phyloP scores from a whole-genome alignment of 2,888 invertebrate species.

The Cerceris rybyensis region DNA sequence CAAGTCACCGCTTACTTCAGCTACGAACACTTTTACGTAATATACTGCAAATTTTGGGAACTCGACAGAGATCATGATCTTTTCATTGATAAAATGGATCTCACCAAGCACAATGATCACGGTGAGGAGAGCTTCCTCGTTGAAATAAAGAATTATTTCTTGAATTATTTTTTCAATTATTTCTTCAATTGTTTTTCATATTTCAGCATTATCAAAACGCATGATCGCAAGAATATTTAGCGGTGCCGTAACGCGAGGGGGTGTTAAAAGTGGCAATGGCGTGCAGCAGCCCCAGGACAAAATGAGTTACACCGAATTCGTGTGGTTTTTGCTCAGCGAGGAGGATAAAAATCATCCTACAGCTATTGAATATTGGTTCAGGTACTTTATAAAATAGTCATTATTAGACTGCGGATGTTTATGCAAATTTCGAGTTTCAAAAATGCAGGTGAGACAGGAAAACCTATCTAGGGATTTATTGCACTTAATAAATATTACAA shows the following conservation, averaged over 20 bases:
- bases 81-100: conserved; percentile 96
- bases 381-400: conserved; percentile 81
- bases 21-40: conserved; percentile 99
- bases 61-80: conserved; percentile 99
- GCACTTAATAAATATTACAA: too few species aligned
- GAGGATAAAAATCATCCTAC: conserved; percentile 99
- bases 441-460: too few species aligned
- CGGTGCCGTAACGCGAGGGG: conserved; percentile 95
- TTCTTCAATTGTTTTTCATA: neutral
- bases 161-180: neutral
- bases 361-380: conserved; percentile 97
- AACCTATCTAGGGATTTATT: too few species aligned
- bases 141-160: neutral
- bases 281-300: conserved; percentile 84
- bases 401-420: neutral
- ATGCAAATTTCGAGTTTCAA: too few species aligned
- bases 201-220: conserved; percentile 95
- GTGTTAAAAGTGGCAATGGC: conserved; percentile 79
- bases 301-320: conserved; percentile 99
- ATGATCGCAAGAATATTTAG: conserved; percentile 99
- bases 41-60: conserved; percentile 99
- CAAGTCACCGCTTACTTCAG: conserved; percentile 95
- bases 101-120: conserved; percentile 97
- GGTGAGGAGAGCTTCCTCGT: conserved; percentile 83
- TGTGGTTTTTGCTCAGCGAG: conserved; percentile 99